Base-by-base conservation (phyloP, 2,888 invertebrate genomes). In the Myopa tessellatipennis region DNA sequence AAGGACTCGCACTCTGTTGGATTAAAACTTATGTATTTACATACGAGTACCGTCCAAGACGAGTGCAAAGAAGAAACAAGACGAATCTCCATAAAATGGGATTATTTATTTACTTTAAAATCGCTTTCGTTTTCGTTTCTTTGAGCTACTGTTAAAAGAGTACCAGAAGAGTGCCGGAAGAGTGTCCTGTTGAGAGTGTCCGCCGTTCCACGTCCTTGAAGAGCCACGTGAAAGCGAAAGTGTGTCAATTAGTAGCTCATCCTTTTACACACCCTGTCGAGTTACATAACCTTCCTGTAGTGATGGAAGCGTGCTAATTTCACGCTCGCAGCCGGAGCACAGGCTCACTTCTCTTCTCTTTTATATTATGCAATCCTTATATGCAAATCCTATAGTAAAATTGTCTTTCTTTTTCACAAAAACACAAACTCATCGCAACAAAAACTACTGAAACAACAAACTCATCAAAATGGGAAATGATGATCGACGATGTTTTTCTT, bases 261-360 rank as follows among this genome's bases (percentile, higher is more conserved):
- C 75, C 45, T 75, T 75, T 40, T 68, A 60, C 60, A 69, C 69
- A 38, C 34, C 75, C 75, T 75, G 75, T 58, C 58, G 75, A 45
- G 69, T 75, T 69, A 60, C 69, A 45, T 75, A 58, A 75, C 40
- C 16, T 6, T 52, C 55, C 50, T 34, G 34, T 4, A 40, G 40
- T 16, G 60, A n/a, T 4, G 8, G 50, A 72, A 72, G 58, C 34
- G 65, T 65, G 74, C 74, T 50, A 50, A 52, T 65, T 74, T 65
- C 38, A 38, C 36, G 38, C 65, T 65, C 55, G 55, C 55, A 45
- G 45, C 45, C 45, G 3, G 45, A 26, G 26, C 26, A 26, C 26
- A 26, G 26, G 26, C 26, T 26, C 26, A 26, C 55, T 55, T n/a
- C 55, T 14, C 16, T 1, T 55, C 10, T 14, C 16, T 55, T 50